These are phyloP conservation scores for Drosophila quadrilineata DNA, from an alignment of 1,140 invertebrate genomes.

Conservation along the genomic window DNA sequence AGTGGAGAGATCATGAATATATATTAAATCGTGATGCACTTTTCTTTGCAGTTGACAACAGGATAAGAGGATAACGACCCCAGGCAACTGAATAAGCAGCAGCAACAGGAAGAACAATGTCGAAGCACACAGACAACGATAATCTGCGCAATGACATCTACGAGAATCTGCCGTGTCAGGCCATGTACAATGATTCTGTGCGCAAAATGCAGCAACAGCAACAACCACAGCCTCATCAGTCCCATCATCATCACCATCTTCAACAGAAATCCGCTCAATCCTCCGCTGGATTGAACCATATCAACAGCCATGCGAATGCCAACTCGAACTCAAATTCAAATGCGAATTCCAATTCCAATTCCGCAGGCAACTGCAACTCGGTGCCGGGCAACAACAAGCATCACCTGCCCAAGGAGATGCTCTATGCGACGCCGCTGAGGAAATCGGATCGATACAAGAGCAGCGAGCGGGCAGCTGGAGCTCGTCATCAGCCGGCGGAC, in stretches of 20 bases:
- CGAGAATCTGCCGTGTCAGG: conserved; percentile 80
- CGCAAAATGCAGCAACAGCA: conserved; percentile 77
- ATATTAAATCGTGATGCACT: too few relatives aligned
- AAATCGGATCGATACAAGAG: conserved; percentile 81
- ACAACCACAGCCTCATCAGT: conserved; percentile 29
- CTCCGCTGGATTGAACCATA: conserved; percentile 30
- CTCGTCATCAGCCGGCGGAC: conserved; percentile 38
- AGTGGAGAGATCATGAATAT: too few relatives aligned
- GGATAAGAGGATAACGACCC: conserved; percentile 51
- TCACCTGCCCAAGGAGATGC: conserved; percentile 72
- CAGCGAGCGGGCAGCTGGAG: conserved; percentile 64
- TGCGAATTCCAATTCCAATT: conserved; percentile 36
- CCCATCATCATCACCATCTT: conserved; percentile 21
- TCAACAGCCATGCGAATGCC: conserved; percentile 56
- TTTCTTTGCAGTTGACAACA: conserved; percentile 37
- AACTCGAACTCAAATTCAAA: conserved; percentile 65
- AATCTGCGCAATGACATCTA: conserved; percentile 81
- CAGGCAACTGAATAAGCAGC: too few relatives aligned
- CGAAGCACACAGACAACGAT: conserved; percentile 79
- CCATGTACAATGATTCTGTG: conserved; percentile 80
- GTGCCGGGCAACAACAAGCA: conserved; percentile 39
- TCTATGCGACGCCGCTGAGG: conserved; percentile 77
- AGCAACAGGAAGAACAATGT: conserved; percentile 53
- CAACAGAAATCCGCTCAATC: conserved; percentile 21
- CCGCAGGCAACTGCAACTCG: conserved; percentile 57